These are phyloP conservation scores for Pollenia griseotomentosa DNA, from an alignment of 2,888 invertebrate species.

Conservation along the genomic window DNA sequence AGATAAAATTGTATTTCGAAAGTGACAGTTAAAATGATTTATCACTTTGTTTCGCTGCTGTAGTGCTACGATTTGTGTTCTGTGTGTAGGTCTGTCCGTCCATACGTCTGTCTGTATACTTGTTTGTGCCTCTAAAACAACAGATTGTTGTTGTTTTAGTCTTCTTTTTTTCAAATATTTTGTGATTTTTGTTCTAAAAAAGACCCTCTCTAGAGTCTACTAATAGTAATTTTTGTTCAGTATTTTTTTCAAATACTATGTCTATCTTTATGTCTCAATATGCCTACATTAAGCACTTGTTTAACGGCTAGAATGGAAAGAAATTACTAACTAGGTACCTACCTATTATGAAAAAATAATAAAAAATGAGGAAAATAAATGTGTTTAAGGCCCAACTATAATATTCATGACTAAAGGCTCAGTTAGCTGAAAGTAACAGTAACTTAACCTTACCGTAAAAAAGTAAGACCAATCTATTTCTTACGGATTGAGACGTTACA, in stretches of 20 bases:
- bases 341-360: neutral
- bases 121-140: conserved; percentile 58
- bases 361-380: neutral
- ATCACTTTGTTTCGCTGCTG: conserved; percentile 81
- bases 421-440: no score
- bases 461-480: no score
- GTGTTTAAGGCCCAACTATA: no score
- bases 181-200: conserved; percentile 49
- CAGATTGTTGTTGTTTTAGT: conserved; percentile 46
- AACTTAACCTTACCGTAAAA: no score
- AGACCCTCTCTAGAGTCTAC: conserved; percentile 62
- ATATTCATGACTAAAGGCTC: no score
- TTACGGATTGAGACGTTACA: no score
- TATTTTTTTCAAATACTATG: conserved; percentile 26
- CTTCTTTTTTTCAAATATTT: conserved; percentile 40
- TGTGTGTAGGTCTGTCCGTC: conserved; percentile 27
- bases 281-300: conserved; percentile 8
- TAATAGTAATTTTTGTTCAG: conserved; percentile 12
- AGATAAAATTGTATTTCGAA: conserved; percentile 84
- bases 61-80: conserved; percentile 73
- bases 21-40: conserved; percentile 84
- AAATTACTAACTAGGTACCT: no score
- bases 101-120: conserved; percentile 10
- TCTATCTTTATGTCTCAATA: conserved; percentile 24
- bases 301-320: conserved; percentile 5